These are phyloP conservation scores for Rhadinocentrus ornatus DNA, from an alignment of 2,797 vertebrate species.

Conservation along the genomic window DNA sequence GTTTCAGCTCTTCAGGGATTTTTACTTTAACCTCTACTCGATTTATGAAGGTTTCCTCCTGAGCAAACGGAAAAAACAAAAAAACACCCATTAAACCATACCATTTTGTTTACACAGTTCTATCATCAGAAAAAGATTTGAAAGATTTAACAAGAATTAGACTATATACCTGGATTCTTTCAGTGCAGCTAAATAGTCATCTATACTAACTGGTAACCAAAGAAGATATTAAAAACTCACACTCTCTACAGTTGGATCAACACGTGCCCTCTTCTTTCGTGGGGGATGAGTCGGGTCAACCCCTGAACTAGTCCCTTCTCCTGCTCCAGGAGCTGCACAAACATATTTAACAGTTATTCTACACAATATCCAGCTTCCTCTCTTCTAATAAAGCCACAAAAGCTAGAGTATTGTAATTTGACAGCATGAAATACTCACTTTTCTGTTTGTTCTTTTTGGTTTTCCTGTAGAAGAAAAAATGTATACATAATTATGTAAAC, in stretches of 20 bases:
- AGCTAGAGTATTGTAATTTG: not conserved
- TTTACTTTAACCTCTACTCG: slow-evolving; percentile 99
- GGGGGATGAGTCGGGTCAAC: slow-evolving; percentile 96
- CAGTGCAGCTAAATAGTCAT: not conserved
- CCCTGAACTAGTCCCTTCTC: slow-evolving; percentile 93
- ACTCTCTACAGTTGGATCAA: slow-evolving; percentile 97
- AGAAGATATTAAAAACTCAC: slow-evolving; percentile 76
- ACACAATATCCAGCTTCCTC: not conserved
- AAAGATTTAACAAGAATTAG: not conserved
- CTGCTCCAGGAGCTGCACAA: slow-evolving; percentile 90
- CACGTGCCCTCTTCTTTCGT: slow-evolving; percentile 96
- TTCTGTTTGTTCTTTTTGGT: slow-evolving; percentile 99
- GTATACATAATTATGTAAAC: not conserved
- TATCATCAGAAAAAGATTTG: not conserved
- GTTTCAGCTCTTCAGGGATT: slow-evolving; percentile 98
- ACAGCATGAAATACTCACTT: slow-evolving; percentile 80
- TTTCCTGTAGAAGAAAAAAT: slow-evolving; percentile 83
- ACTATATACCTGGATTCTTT: not conserved
- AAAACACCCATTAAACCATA: not conserved
- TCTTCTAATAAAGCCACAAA: not conserved
- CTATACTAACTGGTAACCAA: not conserved
- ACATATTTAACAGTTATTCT: not conserved
- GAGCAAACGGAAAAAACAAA: slow-evolving; percentile 11
- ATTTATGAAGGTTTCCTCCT: slow-evolving; percentile 99
- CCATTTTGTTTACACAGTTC: not conserved